These are phyloP conservation scores for Pterobdella sp. DNA, from an alignment of 2,888 invertebrate genomes.

Conservation along the genomic window DNA sequence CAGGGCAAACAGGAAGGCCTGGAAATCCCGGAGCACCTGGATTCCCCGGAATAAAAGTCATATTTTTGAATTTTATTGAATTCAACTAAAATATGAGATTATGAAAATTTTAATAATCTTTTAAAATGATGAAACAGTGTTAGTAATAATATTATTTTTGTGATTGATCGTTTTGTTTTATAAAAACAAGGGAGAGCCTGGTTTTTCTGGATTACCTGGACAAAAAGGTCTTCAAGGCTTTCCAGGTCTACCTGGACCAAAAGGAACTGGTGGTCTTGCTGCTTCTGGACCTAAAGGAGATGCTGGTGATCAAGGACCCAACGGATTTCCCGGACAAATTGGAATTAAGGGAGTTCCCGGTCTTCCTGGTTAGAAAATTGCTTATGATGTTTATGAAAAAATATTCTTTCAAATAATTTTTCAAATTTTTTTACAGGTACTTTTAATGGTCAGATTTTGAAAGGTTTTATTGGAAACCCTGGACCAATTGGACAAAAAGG, in stretches of 20 bases:
- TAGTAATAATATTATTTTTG: no score
- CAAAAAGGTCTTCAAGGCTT: conserved; percentile 40
- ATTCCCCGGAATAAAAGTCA: conserved; percentile 15
- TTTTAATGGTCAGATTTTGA: not conserved
- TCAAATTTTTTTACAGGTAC: not conserved
- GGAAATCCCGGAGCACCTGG: not conserved
- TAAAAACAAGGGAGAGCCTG: conserved; percentile 13
- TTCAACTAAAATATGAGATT: no score
- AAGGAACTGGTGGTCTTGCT: not conserved
- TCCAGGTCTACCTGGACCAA: conserved; percentile 40
- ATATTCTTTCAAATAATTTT: no score
- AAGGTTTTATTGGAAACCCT: not conserved
- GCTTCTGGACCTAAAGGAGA: conserved; percentile 24
- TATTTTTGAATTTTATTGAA: no score
- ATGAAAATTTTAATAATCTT: no score
- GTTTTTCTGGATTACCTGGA: conserved; percentile 35
- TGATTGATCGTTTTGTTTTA: no score
- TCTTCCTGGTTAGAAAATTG: not conserved
- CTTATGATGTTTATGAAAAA: no score
- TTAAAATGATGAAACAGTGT: no score
- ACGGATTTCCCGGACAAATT: not conserved
- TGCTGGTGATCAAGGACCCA: conserved; percentile 1
- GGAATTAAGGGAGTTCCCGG: not conserved
- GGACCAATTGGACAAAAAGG: not conserved
- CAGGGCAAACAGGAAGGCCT: conserved; percentile 10